A percentile compares a stretch with the other conserved stretches of the same genome.
phyloP scores from a whole-genome alignment of 2,888 invertebrate species.

The Allacma fusca region DNA sequence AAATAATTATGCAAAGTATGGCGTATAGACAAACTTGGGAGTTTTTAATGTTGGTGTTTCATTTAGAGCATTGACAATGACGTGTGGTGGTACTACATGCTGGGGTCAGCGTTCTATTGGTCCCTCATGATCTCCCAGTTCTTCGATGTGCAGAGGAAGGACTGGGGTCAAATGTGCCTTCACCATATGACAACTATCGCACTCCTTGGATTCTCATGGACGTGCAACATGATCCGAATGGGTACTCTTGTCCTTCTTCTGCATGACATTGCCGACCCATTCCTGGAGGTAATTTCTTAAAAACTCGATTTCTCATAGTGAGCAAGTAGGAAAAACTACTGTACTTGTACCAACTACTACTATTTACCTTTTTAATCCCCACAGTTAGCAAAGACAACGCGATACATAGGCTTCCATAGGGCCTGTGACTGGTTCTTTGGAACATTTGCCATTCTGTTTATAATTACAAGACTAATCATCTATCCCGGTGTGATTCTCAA shows the following conservation, averaged over 20 bases:
- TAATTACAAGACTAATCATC: constrained; percentile 83
- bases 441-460: constrained; percentile 89
- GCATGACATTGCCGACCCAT: constrained; percentile 89
- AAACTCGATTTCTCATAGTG: too few species aligned
- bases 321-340: too few species aligned
- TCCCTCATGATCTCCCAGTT: constrained; percentile 91
- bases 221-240: constrained; percentile 89
- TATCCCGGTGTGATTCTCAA: constrained; percentile 88
- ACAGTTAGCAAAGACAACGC: constrained; percentile 92
- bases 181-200: constrained; percentile 94
- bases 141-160: constrained; percentile 89
- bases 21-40: neutral
- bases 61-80: constrained; percentile 66
- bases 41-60: neutral
- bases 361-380: too few species aligned
- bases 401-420: constrained; percentile 88
- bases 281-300: constrained; percentile 73
- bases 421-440: constrained; percentile 80
- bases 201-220: constrained; percentile 91
- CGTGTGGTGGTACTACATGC: constrained; percentile 97
- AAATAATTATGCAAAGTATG: neutral
- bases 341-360: too few species aligned
- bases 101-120: constrained; percentile 94
- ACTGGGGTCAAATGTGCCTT: constrained; percentile 98
- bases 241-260: constrained; percentile 87